phyloP scores from a whole-genome alignment of 2,888 invertebrate species.

The Mylabris sibirica region DNA sequence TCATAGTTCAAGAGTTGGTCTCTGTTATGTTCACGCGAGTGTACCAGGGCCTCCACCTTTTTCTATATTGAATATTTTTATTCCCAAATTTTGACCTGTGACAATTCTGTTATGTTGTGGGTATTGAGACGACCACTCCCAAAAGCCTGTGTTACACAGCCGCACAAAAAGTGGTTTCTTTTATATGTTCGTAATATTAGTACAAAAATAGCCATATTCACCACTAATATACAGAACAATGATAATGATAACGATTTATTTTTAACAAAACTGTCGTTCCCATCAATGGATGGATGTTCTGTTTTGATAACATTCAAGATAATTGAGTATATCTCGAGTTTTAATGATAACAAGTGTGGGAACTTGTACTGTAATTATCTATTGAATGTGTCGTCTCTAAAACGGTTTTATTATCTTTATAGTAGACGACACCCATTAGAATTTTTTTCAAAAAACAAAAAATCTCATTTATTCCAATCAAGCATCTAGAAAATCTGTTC shows the following conservation, averaged over 20 bases:
- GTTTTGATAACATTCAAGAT: background rate
- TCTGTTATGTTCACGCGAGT: no score
- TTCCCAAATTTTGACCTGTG: no score
- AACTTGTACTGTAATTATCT: background rate
- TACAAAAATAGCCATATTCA: no score
- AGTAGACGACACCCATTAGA: background rate
- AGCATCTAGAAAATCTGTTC: background rate
- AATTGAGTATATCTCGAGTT: background rate
- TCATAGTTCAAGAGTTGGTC: no score
- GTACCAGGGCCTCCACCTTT: no score
- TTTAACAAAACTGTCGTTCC: background rate
- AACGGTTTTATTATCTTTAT: background rate
- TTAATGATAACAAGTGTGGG: background rate
- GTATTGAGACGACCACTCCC: no score
- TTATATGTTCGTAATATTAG: no score
- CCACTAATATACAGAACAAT: no score
- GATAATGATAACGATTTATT: background rate
- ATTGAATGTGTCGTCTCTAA: background rate
- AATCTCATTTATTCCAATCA: conserved; percentile 1
- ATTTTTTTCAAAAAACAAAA: background rate
- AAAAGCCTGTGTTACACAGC: no score
- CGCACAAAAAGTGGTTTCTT: no score
- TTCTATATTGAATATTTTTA: no score
- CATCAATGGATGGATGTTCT: background rate
- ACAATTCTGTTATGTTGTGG: no score